Evolutionary conservation across 2,113 vertebrate species (phyloP).

Genomic region (Phodopus roborovskii): DNA sequence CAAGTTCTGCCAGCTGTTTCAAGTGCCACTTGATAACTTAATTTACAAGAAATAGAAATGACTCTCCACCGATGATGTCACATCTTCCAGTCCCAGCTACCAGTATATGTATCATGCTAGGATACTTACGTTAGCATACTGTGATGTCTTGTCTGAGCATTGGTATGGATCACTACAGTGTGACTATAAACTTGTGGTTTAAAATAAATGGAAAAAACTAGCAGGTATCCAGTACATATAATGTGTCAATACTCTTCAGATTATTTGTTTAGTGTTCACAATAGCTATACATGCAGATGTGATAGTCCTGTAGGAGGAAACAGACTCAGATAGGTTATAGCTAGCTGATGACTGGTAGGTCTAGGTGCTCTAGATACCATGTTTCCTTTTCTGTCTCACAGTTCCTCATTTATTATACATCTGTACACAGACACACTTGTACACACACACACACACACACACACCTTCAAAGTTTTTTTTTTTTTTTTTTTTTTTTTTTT

Average conservation of each 20-base stretch:
- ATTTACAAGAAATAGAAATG: neutral
- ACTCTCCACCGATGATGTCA: neutral
- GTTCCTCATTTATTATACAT: neutral
- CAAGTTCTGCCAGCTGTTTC: neutral
- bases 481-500: too few relatives aligned
- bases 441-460: neutral
- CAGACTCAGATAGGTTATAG: neutral
- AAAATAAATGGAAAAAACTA: neutral
- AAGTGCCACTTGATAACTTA: neutral
- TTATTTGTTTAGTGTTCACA: neutral
- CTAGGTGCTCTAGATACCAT: neutral
- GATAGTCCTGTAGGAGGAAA: neutral
- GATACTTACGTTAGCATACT: neutral
- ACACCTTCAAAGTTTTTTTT: neutral
- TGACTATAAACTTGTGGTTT: neutral
- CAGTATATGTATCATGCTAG: neutral
- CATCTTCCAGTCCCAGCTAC: neutral
- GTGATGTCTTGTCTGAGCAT: neutral
- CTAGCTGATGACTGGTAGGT: neutral
- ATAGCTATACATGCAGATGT: neutral
- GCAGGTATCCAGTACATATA: neutral
- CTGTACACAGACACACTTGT: neutral
- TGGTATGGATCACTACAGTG: neutral
- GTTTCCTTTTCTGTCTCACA: neutral
- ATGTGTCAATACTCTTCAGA: neutral